Evolutionary conservation across 2,888 invertebrate species (phyloP), one percentile per base, ranked within the genome.

Genomic region (Metalampra italica): DNA sequence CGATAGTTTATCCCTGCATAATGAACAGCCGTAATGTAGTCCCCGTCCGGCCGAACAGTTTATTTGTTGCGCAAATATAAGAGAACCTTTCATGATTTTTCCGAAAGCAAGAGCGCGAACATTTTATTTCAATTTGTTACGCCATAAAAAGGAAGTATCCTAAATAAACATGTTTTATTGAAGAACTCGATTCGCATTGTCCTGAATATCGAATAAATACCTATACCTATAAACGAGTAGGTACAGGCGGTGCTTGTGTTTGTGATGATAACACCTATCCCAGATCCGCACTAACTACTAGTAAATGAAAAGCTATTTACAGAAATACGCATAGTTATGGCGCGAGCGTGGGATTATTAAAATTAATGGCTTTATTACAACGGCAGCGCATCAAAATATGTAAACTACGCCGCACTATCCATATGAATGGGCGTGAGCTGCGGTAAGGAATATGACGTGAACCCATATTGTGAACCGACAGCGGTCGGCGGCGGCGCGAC

Each of bases 331-430:
- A 63, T 60, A 59, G 60, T 64, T 58, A 57, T 60, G 64, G 54
- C 62, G 59, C 62, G 55, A 68, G 63, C 64, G 59, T 47, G 53
- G 65, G 64, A 71, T 74, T 78, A 79, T 82, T 80, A 77, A 82
- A 80, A 82, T 80, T 75, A 77, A 81, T 80, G 70, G 64, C 73
- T 78, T 76, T 75, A 81, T 75, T 74, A 78, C 74, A 75, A 68
- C 71, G 60, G 57, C 61, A 47, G 67, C 70, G 64, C 67, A 69
- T 76, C 71, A 72, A 73, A 81, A 82, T 81, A 83, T 80, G 77
- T 80, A 77, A 84, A 82, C 75, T 79, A 78, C 71, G 70, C 69
- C 70, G 68, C 74, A 64, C 71, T 78, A 80, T 77, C 69, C 75
- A 78, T 78, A 79, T 79, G 78, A 82, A 81, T 76, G 70, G 71